A percentile compares a stretch with the other conserved stretches of the same genome.
Conservation (phyloP, 2,113 vertebrate species). For the Passer domesticus region DNA sequence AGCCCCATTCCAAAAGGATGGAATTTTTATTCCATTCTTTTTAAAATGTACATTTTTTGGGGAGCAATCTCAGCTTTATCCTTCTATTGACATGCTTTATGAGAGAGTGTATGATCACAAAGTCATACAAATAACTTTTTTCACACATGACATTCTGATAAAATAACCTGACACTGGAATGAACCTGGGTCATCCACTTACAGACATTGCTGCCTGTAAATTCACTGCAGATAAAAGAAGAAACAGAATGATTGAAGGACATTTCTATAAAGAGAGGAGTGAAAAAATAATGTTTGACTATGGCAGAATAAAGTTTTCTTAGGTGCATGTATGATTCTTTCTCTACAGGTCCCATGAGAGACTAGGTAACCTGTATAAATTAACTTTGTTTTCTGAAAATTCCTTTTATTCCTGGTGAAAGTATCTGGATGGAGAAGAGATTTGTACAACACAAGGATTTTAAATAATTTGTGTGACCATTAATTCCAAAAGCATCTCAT, state of each 20-base stretch:
- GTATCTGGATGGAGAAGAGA: not conserved
- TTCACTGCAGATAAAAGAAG: not conserved
- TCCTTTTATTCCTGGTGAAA: not conserved
- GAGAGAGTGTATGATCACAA: not conserved
- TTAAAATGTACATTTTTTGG: fast-evolving
- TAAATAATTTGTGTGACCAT: not conserved
- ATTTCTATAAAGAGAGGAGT: not conserved
- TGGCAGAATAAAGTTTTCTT: fast-evolving
- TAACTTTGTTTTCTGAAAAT: not conserved
- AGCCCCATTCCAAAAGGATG: too few relatives aligned
- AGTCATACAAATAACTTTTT: not conserved
- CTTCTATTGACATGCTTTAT: not conserved
- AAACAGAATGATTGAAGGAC: not conserved
- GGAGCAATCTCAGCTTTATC: not conserved
- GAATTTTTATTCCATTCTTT: not conserved
- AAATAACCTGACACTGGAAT: not conserved
- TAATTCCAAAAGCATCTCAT: not conserved
- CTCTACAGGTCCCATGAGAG: not conserved
- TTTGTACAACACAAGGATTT: not conserved
- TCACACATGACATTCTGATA: fast-evolving
- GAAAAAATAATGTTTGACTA: not conserved
- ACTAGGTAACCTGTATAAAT: not conserved
- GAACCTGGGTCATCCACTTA: not conserved
- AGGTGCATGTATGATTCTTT: not conserved
- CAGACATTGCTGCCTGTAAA: not conserved